Percentiles rank a stretch among this genome's conserved stretches.
These are phyloP conservation scores for Brachionus koreanus DNA, from an alignment of 1,140 invertebrate genomes.

Conservation along the genomic window DNA sequence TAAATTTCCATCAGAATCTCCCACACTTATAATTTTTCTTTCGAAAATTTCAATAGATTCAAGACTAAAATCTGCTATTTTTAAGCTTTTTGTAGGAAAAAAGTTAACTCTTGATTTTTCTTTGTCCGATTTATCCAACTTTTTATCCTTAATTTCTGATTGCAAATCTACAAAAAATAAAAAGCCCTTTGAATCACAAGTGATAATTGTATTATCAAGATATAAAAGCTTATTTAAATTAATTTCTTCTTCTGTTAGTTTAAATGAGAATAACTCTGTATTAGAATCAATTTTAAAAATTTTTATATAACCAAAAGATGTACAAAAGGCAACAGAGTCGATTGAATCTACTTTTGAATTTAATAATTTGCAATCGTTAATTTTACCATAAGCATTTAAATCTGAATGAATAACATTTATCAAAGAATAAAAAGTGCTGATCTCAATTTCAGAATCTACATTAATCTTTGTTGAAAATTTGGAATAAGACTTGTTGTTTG, in stretches of 20 bases:
- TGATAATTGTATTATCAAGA: background rate
- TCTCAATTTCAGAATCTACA: background rate
- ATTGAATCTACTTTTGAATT: slow-evolving; percentile 5
- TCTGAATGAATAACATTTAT: background rate
- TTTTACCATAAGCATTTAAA: background rate
- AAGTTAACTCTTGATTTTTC: background rate
- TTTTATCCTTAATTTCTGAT: background rate
- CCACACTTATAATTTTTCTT: background rate
- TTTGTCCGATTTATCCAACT: background rate
- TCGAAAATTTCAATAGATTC: background rate
- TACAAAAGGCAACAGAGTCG: slow-evolving; percentile 1
- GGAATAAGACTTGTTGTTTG: background rate
- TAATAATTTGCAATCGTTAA: background rate
- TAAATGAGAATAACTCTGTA: slow-evolving; percentile 34
- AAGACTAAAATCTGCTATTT: background rate
- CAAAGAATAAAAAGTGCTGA: background rate
- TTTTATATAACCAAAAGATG: background rate
- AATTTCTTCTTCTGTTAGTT: background rate
- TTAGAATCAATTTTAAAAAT: slow-evolving; percentile 29
- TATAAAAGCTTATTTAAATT: slow-evolving; percentile 1
- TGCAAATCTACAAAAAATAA: slow-evolving; percentile 11
- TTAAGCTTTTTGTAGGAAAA: background rate
- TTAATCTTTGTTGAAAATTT: background rate
- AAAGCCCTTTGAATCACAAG: background rate
- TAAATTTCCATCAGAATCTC: slow-evolving; percentile 22